A percentile compares a stretch with the other conserved stretches of the same genome.
Evolutionary conservation across 2,797 vertebrate species (phyloP).

Genomic region (Hemitrygon akajei): DNA sequence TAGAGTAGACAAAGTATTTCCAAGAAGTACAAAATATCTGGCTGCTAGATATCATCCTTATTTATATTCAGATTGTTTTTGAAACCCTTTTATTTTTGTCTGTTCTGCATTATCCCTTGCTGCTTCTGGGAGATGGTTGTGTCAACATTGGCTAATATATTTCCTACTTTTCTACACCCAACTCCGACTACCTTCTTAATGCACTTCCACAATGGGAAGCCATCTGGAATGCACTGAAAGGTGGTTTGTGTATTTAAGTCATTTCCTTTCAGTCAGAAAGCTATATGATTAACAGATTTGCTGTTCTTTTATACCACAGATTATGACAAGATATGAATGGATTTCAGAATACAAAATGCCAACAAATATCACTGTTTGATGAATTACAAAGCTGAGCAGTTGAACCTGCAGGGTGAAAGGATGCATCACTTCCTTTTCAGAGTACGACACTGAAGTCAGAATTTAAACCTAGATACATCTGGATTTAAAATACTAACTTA

Average conservation of each 20-base stretch:
- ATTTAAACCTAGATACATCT: background rate
- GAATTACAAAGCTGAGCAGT: background rate
- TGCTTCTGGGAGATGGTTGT: too few species aligned
- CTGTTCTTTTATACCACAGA: background rate
- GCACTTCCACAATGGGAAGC: too few species aligned
- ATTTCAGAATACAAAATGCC: background rate
- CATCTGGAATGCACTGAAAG: too few species aligned
- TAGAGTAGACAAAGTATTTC: background rate
- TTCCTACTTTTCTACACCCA: too few species aligned
- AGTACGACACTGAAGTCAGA: background rate
- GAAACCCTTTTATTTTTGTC: background rate
- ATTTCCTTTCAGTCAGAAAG: background rate
- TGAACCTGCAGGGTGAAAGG: background rate
- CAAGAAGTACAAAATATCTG: background rate
- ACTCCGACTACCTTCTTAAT: too few species aligned
- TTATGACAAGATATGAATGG: background rate
- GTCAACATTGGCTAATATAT: too few species aligned
- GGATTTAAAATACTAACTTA: conserved; percentile 1
- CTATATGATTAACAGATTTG: background rate
- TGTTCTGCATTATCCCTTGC: background rate
- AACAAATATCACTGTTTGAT: background rate
- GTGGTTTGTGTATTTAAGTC: too few species aligned
- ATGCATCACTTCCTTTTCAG: background rate
- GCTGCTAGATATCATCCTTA: background rate
- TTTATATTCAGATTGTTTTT: background rate